Base-by-base conservation (phyloP, 2,888 invertebrate genomes). In the Acrocyrtus sp. region DNA sequence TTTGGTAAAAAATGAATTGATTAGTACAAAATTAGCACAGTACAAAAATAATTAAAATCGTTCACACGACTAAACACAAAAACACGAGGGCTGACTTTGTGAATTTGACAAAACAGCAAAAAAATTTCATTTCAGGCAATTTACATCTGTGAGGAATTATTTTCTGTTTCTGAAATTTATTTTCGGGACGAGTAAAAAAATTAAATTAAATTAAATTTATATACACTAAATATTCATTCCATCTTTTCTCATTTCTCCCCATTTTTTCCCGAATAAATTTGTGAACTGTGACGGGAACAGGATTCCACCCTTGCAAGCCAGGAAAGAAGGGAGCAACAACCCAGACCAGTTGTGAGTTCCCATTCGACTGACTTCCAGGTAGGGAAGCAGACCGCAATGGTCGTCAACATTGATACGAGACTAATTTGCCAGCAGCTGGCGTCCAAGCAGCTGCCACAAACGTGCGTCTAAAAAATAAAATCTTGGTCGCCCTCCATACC, bases 341-440 rank as follows among this genome's bases (percentile, higher is more conserved):
- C 76, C 57, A 72, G 78, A 68, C 74, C 75, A 41, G 74, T 70
- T 50, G 73, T 80, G 69, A 76, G 74, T 63, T 72, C 77, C 22
- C 75, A 74, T 2, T 77, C 77, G 51, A 77, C 70, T 66, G 77
- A 77, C 72, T 77, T 80, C 70, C 79, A 78, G 54, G n/a, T n/a
- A n/a, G 81, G 81, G 47, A 80, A 81, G 65, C 79, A 79, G 39
- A 76, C 81, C 57, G 76, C 80, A 57, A 72, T 80, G 72, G 81
- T 81, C 70, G 81, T 81, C 76, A 81, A 79, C 76, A 81, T 81
- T 79, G 81, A 81, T 77, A 78, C 81, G 66, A 79, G 81, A 79
- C 75, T 81, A 78, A 80, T 81, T 77, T 79, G 80, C 74, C 81
- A 81, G 72, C 81, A 81, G 76, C 78, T 81, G 69, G 81, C 81